Evolutionary conservation across 2,888 invertebrate genomes (phyloP).

Genomic region (Aromia moschata): DNA sequence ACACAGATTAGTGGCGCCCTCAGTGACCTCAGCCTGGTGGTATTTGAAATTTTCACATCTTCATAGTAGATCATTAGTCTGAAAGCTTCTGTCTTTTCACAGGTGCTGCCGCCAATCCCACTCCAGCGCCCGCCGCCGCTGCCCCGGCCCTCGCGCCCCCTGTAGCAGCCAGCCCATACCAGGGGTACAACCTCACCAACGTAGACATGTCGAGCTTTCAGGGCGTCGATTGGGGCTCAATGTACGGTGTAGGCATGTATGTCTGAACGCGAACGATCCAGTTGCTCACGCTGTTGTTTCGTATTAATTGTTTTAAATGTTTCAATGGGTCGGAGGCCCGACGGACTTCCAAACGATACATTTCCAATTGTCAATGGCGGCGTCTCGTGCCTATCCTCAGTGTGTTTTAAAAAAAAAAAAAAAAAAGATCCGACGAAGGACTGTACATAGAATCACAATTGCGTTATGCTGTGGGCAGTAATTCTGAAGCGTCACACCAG

Average conservation of each 20-base stretch:
- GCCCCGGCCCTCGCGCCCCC: conserved; percentile 70
- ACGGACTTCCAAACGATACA: conserved; percentile 54
- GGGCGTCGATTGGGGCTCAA: conserved; percentile 89
- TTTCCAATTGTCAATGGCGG: conserved; percentile 59
- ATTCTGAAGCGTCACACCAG: conserved; percentile 37
- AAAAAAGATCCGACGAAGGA: conserved; percentile 27
- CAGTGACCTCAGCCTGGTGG: no score
- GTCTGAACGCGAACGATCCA: conserved; percentile 67
- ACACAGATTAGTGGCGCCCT: no score
- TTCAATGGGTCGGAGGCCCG: conserved; percentile 31
- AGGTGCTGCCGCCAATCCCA: conserved; percentile 63
- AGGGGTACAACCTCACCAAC: conserved; percentile 84
- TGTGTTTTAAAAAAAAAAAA: conserved; percentile 53
- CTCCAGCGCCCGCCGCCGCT: conserved; percentile 67
- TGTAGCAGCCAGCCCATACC: conserved; percentile 76
- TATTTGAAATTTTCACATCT: no score
- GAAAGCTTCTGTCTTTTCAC: no score
- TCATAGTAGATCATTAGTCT: no score
- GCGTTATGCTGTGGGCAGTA: conserved; percentile 53
- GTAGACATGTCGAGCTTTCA: conserved; percentile 94
- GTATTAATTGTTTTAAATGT: conserved; percentile 35
- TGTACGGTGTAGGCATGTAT: conserved; percentile 95
- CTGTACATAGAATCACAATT: conserved; percentile 45
- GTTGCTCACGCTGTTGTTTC: conserved; percentile 44
- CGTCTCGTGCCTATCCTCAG: conserved; percentile 57